A percentile compares a stretch with the other conserved stretches of the same genome.
Evolutionary conservation across 53 echinoderm and acorn worm genomes (phyloP).

Genomic region (Crossaster papposus): DNA sequence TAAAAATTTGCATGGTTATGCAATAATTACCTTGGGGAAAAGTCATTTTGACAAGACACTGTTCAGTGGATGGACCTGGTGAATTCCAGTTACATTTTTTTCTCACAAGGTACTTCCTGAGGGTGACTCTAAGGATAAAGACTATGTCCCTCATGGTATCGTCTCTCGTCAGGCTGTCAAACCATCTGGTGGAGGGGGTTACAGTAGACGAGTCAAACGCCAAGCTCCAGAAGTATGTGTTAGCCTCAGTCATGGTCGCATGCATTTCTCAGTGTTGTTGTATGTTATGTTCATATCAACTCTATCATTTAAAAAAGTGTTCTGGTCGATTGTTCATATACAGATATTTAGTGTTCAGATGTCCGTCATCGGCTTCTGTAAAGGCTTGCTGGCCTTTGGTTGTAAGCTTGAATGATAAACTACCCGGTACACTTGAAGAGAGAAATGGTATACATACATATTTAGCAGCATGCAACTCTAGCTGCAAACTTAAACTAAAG

Average conservation of each 20-base stretch:
- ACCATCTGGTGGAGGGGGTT: conserved; percentile 70
- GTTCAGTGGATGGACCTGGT: not conserved
- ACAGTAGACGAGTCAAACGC: conserved; percentile 90
- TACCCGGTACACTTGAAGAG: not conserved
- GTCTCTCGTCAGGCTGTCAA: conserved; percentile 89
- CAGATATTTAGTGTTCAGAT: not conserved
- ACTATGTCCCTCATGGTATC: conserved; percentile 96
- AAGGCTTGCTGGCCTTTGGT: not conserved
- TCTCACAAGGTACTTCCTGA: conserved; percentile 74
- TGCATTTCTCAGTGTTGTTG: not conserved
- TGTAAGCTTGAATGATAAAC: not conserved
- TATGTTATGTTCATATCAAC: not conserved
- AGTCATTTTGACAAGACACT: too few relatives aligned
- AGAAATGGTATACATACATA: not conserved
- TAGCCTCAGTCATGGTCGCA: not conserved
- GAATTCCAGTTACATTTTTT: not conserved
- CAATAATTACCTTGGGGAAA: too few relatives aligned
- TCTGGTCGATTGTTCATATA: not conserved
- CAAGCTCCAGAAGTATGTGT: conserved; percentile 87
- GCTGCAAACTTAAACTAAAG: not conserved
- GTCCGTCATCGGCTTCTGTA: not conserved
- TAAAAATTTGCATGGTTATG: too few relatives aligned
- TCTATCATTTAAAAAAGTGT: not conserved
- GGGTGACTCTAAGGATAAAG: conserved; percentile 90
- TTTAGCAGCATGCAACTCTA: not conserved